phyloP scores from a whole-genome alignment of 1,140 invertebrate species.

The Drosophila bocki region DNA sequence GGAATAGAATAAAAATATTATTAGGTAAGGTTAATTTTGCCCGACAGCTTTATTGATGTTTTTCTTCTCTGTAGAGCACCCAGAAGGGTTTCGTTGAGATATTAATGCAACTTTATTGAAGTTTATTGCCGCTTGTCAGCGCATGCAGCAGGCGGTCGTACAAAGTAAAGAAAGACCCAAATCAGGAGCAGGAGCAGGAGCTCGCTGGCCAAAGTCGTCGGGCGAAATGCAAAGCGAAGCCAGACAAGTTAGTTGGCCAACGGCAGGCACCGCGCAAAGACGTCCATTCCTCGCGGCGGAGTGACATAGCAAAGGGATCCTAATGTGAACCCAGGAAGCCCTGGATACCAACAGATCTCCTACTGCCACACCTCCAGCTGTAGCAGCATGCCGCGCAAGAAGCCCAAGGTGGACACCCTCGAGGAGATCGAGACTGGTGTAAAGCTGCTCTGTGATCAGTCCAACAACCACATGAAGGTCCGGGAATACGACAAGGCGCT shows the following conservation, averaged over 20 bases:
- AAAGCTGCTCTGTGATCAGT: conserved; percentile 89
- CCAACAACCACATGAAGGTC: conserved; percentile 89
- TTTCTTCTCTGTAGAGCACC: conserved; percentile 14
- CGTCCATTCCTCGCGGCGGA: conserved; percentile 10
- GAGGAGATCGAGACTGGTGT: conserved; percentile 86
- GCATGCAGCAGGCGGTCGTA: conserved; percentile 66
- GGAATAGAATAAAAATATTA: conserved; percentile 1
- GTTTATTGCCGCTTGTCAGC: conserved; percentile 79
- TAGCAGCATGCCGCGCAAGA: conserved; percentile 78
- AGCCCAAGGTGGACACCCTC: conserved; percentile 85
- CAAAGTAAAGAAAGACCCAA: conserved; percentile 36
- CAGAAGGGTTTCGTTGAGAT: conserved; percentile 59
- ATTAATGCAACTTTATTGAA: conserved; percentile 80
- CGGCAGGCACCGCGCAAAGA: conserved; percentile 46
- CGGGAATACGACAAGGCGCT: conserved; percentile 89
- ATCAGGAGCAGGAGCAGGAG: conserved; percentile 1
- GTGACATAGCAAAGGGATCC: conserved; percentile 1
- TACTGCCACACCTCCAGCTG: background rate
- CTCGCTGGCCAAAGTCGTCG: conserved; percentile 16
- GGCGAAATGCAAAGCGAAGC: conserved; percentile 42
- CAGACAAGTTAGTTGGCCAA: conserved; percentile 60
- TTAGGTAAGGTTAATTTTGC: conserved; percentile 1
- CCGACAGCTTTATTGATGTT: background rate
- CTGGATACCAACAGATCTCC: background rate
- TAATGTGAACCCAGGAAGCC: background rate